Conservation (phyloP, 2,797 vertebrate species). For the Urophycis tenuis region DNA sequence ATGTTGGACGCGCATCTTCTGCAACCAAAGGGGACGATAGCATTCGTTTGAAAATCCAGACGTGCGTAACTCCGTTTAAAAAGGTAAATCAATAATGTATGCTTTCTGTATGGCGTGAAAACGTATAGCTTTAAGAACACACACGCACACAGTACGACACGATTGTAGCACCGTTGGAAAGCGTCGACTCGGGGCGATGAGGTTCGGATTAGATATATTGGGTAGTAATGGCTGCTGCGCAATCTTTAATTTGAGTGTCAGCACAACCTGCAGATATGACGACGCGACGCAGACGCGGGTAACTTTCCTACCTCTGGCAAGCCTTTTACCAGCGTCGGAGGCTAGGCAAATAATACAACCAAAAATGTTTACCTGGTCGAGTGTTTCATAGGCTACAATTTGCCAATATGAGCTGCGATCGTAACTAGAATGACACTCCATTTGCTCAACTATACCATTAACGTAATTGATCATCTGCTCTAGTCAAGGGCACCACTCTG, state of each 20-base stretch:
- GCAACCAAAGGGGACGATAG: conserved; percentile 39
- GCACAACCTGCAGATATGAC: conserved; percentile 39
- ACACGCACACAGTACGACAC: not conserved
- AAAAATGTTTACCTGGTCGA: not conserved
- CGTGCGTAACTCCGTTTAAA: conserved; percentile 39
- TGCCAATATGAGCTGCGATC: not conserved
- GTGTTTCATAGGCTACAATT: not conserved
- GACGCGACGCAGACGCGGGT: conserved; percentile 31
- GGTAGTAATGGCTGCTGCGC: conserved; percentile 52
- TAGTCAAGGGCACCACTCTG: not conserved
- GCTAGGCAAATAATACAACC: not conserved
- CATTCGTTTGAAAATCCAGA: conserved; percentile 10
- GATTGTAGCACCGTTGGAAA: not conserved
- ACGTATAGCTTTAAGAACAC: not conserved
- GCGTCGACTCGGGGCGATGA: not conserved
- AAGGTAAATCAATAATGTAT: conserved; percentile 49
- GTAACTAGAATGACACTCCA: not conserved
- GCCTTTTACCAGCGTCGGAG: not conserved
- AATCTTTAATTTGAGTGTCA: conserved; percentile 51
- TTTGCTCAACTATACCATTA: not conserved
- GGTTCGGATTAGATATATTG: conserved; percentile 46
- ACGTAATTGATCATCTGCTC: not conserved
- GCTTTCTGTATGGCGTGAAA: conserved; percentile 21
- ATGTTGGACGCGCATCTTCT: conserved; percentile 50
- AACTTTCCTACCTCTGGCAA: not conserved